Evolutionary conservation across 2,113 vertebrate genomes (phyloP).

Genomic region (Ovibos moschatus): DNA sequence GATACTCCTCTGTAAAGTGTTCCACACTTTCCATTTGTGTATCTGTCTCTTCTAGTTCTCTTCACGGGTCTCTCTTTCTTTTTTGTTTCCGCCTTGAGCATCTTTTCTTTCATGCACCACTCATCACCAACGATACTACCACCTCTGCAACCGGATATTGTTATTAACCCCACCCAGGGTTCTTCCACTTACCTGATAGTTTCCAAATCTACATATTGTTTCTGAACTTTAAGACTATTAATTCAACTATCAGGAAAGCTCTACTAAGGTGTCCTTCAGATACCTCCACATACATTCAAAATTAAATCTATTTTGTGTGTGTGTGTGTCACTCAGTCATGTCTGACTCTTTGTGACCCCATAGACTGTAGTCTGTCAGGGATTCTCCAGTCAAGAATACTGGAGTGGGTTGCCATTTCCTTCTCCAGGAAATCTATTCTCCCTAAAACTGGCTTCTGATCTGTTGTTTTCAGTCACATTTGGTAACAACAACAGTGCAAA

Average conservation of each 20-base stretch:
- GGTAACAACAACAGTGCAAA: background rate
- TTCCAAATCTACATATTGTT: background rate
- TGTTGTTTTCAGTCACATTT: background rate
- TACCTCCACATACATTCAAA: background rate
- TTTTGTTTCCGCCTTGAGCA: background rate
- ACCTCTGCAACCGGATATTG: background rate
- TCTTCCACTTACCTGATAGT: background rate
- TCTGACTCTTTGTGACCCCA: background rate
- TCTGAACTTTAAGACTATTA: background rate
- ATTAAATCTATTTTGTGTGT: background rate
- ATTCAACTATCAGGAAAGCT: background rate
- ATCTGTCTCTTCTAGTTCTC: background rate
- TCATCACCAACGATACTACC: background rate
- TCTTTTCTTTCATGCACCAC: background rate
- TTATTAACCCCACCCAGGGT: background rate
- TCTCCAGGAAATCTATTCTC: background rate
- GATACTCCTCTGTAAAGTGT: background rate
- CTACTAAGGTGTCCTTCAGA: background rate
- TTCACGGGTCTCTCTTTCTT: background rate
- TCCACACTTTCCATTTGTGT: background rate
- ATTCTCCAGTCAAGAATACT: background rate
- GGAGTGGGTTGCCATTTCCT: background rate
- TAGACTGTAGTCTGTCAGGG: accelerated
- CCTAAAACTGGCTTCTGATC: background rate
- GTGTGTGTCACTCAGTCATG: accelerated